phyloP scores from a whole-genome alignment of 1,140 invertebrate species.

The Tachypleus tridentatus region DNA sequence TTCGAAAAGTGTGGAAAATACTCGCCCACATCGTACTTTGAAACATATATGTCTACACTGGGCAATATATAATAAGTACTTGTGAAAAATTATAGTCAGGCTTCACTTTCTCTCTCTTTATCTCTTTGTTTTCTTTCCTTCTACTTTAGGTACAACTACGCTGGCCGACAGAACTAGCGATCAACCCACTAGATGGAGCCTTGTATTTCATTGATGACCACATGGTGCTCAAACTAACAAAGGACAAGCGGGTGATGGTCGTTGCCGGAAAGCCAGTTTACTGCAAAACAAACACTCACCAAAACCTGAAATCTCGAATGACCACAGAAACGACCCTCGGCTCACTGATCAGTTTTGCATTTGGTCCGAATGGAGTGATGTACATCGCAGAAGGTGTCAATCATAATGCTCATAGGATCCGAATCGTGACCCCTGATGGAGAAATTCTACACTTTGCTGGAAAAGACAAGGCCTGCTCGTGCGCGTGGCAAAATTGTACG shows the following conservation, averaged over 20 bases:
- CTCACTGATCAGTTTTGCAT: conserved; percentile 47
- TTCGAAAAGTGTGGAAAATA: too few relatives aligned
- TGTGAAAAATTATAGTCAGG: neutral
- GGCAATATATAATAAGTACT: too few relatives aligned
- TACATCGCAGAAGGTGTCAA: conserved; percentile 92
- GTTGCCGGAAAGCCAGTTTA: conserved; percentile 82
- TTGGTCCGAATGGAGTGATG: conserved; percentile 84
- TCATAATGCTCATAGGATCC: conserved; percentile 79
- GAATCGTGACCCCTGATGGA: conserved; percentile 82
- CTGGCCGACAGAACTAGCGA: conserved; percentile 87
- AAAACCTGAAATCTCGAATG: conserved; percentile 12
- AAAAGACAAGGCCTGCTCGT: conserved; percentile 30
- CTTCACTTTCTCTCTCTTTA: neutral
- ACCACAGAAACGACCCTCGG: conserved; percentile 50
- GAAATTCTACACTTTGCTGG: conserved; percentile 84
- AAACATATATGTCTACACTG: too few relatives aligned
- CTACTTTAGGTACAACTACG: conserved; percentile 61
- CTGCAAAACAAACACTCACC: conserved; percentile 56
- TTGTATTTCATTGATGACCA: conserved; percentile 92
- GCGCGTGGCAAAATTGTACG: conserved; percentile 22
- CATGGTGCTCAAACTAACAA: conserved; percentile 77
- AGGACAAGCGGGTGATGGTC: conserved; percentile 69
- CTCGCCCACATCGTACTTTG: too few relatives aligned
- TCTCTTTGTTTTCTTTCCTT: conserved; percentile 1
- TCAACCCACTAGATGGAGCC: conserved; percentile 86